phyloP scores from a whole-genome alignment of 2,888 invertebrate species.

The Entomobrya multifasciata region DNA sequence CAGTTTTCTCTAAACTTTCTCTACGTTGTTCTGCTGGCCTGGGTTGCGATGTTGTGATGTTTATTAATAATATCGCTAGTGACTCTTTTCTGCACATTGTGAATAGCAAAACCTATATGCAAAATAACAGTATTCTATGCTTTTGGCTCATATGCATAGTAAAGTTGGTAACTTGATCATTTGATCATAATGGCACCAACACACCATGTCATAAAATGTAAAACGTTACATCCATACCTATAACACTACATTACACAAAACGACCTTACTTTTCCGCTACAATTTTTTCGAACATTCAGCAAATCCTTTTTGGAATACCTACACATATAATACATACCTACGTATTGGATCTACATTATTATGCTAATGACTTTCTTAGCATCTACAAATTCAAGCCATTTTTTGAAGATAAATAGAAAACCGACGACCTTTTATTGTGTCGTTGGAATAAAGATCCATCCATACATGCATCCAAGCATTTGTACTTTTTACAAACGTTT shows the following conservation, averaged over 20 bases:
- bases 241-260: not conserved
- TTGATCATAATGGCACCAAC: conserved; percentile 10
- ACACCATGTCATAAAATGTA: not conserved
- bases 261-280: not conserved
- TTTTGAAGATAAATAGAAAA: not conserved
- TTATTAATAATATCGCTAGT: conserved; percentile 32
- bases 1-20: not conserved
- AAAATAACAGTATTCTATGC: not conserved
- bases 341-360: conserved; percentile 30
- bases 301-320: conserved; percentile 10
- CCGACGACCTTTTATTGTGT: not conserved
- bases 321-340: no score
- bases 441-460: not conserved
- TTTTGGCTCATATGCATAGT: no score
- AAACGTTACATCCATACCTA: not conserved
- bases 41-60: conserved; percentile 12
- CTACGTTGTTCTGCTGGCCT: not conserved
- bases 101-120: not conserved
- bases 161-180: conserved; percentile 3
- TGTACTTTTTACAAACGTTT: no score
- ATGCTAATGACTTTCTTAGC: conserved; percentile 30
- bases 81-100: not conserved
- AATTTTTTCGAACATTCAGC: conserved; percentile 2
- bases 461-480: not conserved
- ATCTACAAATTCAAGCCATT: conserved; percentile 24